Conservation (phyloP, 2,888 invertebrate species). For the Athalia rosae region DNA sequence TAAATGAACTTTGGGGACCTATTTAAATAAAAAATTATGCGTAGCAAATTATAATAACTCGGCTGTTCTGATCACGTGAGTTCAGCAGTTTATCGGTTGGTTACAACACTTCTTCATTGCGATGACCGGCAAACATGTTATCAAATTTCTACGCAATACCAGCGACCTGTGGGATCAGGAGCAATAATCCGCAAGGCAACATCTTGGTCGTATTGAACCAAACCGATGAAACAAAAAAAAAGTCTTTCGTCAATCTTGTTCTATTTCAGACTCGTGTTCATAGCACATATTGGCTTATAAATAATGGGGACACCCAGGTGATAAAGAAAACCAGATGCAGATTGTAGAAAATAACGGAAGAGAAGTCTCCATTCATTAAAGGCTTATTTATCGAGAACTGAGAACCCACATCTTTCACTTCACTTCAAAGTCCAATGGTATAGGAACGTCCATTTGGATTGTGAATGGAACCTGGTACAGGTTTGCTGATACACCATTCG, state of each 20-base stretch:
- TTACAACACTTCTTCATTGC: slow-evolving; percentile 19
- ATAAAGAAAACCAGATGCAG: not conserved
- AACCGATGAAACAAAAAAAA: too few species aligned
- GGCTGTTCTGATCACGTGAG: slow-evolving; percentile 31
- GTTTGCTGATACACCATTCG: slow-evolving; percentile 89
- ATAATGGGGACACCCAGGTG: not conserved
- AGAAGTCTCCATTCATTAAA: slow-evolving; percentile 18
- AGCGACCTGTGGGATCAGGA: slow-evolving; percentile 8
- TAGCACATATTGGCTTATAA: not conserved
- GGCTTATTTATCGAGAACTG: not conserved
- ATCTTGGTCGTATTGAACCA: not conserved
- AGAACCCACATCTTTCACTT: not conserved
- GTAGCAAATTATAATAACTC: not conserved
- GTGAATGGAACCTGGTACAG: slow-evolving; percentile 78
- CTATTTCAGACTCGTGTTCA: too few species aligned
- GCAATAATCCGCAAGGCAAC: slow-evolving; percentile 27
- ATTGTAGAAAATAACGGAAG: slow-evolving; percentile 27
- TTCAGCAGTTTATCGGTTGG: slow-evolving; percentile 28
- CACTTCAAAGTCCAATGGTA: slow-evolving; percentile 78
- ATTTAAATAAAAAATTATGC: not conserved
- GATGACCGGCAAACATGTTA: slow-evolving; percentile 22
- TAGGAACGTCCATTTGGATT: slow-evolving; percentile 86
- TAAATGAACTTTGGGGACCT: too few species aligned
- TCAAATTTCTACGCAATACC: slow-evolving; percentile 33
- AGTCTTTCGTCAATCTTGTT: too few species aligned